Evolutionary conservation across 2,888 invertebrate genomes (phyloP), one percentile per base, ranked within the genome.

Genomic region (Caenorhabditis sp.): DNA sequence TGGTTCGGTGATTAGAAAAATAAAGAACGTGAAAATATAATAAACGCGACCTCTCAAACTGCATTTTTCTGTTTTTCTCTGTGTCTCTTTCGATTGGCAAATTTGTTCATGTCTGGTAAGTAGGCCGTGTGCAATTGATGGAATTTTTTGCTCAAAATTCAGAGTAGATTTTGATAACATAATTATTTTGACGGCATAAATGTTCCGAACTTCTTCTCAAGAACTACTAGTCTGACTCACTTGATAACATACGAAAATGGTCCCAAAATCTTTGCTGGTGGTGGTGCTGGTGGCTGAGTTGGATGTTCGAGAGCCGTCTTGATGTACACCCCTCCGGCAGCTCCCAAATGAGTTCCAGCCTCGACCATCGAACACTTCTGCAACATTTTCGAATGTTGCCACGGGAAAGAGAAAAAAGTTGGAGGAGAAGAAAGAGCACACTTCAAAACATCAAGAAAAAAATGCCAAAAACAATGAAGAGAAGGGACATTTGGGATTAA

Each of bases 321-420:
- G 1, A 73, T 65, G 49, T 72, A 72, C 58, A 72, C 43, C 58
- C 72, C 57, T 27, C 63, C 71, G n/a, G n/a, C n/a, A 27, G 65
- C 31, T 23, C 67, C 72, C 64, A 71, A 61, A 51, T 59, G 66
- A 43, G 71, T 71, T 12, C 72, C 72, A 58, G 69, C 73, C 53
- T 73, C 73, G 21, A 73, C 73, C 73, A 73, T 73, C 19, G n/a
- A n/a, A n/a, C 14, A 12, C 8, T 17, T 51, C 19, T 23, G 51
- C 51, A 43, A 43, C 43, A 43, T 43, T 14, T 43, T 10, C 2
- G 14, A 10, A 43, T 19, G 51, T 4, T 4, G 19, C 19, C n/a
- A n/a, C 8, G 50, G 50, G n/a, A n/a, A 50, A 50, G 51, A 51
- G 21, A 23, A 23, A 23, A 8, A 8, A 4, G 6, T 49, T 51